These are phyloP conservation scores for Sphaeramia orbicularis DNA, from an alignment of 2,797 vertebrate species.

Conservation along the genomic window DNA sequence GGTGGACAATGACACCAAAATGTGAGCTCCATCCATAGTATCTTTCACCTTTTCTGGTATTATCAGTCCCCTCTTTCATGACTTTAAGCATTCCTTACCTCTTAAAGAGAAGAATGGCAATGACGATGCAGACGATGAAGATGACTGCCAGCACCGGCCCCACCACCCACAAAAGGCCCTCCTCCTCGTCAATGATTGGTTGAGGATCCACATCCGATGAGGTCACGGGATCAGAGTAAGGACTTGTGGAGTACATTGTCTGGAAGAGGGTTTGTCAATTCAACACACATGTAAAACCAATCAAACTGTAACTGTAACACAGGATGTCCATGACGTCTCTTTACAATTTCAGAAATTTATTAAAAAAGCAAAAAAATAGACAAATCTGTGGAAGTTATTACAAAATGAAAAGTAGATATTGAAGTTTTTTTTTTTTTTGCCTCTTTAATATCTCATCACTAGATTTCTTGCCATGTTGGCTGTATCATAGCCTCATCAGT, in stretches of 20 bases:
- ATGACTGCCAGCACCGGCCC: constrained; percentile 98
- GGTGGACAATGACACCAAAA: no score
- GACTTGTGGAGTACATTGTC: constrained; percentile 97
- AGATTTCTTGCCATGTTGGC: no score
- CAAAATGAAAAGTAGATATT: no score
- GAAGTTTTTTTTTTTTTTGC: no score
- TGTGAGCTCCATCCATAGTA: no score
- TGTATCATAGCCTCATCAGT: no score
- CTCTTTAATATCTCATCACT: no score
- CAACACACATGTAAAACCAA: not conserved
- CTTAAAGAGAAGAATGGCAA: constrained; percentile 99
- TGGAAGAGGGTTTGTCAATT: constrained; percentile 60
- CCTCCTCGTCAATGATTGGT: constrained; percentile 97
- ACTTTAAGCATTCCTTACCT: constrained; percentile 84
- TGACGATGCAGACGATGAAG: constrained; percentile 99
- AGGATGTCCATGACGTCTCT: no score
- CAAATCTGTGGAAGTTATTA: no score
- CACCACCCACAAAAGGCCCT: constrained; percentile 98
- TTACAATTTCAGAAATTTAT: no score
- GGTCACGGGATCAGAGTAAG: constrained; percentile 96
- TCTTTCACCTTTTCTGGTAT: no score
- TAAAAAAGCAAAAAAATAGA: no score
- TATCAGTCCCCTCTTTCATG: not conserved
- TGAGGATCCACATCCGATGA: constrained; percentile 96
- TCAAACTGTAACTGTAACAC: not conserved